These are phyloP conservation scores for Carcharodon carcharias DNA, from an alignment of 2,797 vertebrate species.

Conservation along the genomic window DNA sequence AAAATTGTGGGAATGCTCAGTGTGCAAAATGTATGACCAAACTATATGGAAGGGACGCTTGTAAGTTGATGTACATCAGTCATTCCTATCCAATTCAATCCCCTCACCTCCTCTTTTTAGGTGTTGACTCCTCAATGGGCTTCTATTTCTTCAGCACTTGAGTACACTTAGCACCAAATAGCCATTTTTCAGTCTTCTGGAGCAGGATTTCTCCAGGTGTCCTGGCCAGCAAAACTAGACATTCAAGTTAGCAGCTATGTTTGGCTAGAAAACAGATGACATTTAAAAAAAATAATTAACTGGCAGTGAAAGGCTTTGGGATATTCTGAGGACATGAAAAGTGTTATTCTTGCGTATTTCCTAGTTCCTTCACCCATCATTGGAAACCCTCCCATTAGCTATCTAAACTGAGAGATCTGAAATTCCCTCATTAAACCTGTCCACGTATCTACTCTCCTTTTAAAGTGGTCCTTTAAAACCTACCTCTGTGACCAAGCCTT, in stretches of 20 bases:
- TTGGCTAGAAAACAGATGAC: neutral
- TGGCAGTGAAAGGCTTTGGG: neutral
- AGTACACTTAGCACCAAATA: neutral
- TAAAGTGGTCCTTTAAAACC: neutral
- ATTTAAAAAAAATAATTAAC: neutral
- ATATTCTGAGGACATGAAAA: neutral
- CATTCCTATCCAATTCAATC: neutral
- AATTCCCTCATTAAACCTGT: neutral
- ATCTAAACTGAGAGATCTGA: neutral
- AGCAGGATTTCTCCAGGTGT: neutral
- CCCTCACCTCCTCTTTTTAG: neutral
- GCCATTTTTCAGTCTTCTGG: neutral
- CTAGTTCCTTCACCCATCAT: neutral
- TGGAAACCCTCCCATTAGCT: neutral
- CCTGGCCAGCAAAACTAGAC: neutral
- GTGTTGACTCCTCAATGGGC: neutral
- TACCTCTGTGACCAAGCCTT: neutral
- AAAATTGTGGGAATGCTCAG: neutral
- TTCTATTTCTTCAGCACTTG: neutral
- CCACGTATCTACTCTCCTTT: neutral
- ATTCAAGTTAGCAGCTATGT: neutral
- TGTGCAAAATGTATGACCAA: neutral
- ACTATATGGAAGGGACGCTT: neutral
- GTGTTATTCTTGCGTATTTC: neutral
- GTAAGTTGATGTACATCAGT: neutral